Evolutionary conservation across 1,140 invertebrate species (phyloP), one percentile per base, ranked within the genome.

Genomic region (Brachionus paranguensis): DNA sequence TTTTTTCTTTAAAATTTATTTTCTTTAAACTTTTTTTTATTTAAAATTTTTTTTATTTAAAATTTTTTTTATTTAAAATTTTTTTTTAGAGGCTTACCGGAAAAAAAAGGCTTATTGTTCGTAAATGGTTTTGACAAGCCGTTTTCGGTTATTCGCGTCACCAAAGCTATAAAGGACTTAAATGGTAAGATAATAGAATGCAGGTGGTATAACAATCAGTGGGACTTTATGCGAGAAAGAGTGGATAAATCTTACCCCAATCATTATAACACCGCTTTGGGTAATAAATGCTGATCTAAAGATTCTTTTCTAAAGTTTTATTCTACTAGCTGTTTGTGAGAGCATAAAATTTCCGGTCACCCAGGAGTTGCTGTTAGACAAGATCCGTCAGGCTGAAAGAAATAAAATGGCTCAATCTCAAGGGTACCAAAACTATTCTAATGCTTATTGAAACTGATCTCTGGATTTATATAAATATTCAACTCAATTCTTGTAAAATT

Each of bases 181-280:
- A 91, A 99, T 89, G 93, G 94, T 85, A 97, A 97, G 90, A 99
- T 99, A 65, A 93, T 99, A 50, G 98, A 99, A 90, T 99, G 98
- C 89, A 86, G 85, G 2, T 86, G 88, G 27, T 92, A 93, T 45
- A 91, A 93, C 64, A 90, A 91, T 41, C 53, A 60, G 27, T 99
- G 98, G 98, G 91, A 93, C 60, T 98, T 97, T 87, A 96, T 99
- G 94, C 92, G 97, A 74, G 94, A 97, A 89, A 91, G 98, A 87
- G 97, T 94, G 0, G 98, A 99, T 89, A 99, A 99, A 90, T 96
- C 95, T 1, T 95, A 94, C 89, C 97, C 98, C 1, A 99, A 99
- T 89, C 93, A 93, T 78, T 93, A 89, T 81, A 92, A 90, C 2
- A 98, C 96, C 6, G 95, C 95, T 27, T 86, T 89, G 83, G 92